Evolutionary conservation across 2,888 invertebrate genomes (phyloP).

Genomic region (Pomacea canaliculata): DNA sequence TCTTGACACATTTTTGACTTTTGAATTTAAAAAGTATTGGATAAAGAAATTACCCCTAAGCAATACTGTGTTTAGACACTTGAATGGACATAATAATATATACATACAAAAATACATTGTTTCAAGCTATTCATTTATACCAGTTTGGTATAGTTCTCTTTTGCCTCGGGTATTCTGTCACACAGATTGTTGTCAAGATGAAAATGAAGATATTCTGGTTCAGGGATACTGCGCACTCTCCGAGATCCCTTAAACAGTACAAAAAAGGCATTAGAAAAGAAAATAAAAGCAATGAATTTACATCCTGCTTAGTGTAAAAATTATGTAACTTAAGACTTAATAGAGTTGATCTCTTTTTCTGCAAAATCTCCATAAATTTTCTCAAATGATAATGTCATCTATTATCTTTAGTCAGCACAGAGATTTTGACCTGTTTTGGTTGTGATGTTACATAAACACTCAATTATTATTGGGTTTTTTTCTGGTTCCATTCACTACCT

Average conservation of each 20-base stretch:
- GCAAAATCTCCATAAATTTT: too few relatives aligned
- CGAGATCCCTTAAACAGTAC: constrained; percentile 49
- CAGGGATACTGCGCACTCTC: constrained; percentile 47
- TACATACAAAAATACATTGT: too few relatives aligned
- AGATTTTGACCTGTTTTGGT: not conserved
- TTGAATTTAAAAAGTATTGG: too few relatives aligned
- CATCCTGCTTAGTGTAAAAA: too few relatives aligned
- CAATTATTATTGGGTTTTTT: too few relatives aligned
- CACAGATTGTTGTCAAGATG: constrained; percentile 70
- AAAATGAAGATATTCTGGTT: constrained; percentile 71
- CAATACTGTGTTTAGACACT: too few relatives aligned
- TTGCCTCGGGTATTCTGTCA: constrained; percentile 70
- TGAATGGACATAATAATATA: too few relatives aligned
- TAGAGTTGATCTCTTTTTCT: too few relatives aligned
- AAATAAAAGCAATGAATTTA: constrained; percentile 5
- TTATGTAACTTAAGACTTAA: too few relatives aligned
- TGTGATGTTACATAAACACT: not conserved
- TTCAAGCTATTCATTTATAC: constrained; percentile 48
- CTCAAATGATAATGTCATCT: not conserved
- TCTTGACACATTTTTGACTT: too few relatives aligned
- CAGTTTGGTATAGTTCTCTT: constrained; percentile 63
- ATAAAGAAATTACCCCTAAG: too few relatives aligned
- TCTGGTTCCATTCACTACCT: too few relatives aligned
- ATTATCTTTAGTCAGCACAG: not conserved
- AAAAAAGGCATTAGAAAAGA: not conserved